Conservation (phyloP, 2,113 vertebrate species). For the Entelurus aequoreus region DNA sequence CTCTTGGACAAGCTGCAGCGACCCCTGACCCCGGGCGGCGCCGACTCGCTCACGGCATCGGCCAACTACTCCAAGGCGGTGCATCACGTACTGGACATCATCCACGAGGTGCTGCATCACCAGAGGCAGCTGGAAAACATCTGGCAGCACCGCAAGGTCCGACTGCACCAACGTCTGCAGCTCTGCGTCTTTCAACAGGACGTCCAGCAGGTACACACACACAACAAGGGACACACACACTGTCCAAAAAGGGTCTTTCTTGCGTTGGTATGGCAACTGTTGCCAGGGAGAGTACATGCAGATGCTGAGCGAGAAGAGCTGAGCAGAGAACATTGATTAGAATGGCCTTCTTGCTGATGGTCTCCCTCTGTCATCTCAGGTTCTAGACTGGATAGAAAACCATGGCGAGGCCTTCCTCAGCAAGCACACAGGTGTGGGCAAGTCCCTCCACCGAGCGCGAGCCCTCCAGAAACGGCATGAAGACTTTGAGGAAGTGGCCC, state of each 20-base stretch:
- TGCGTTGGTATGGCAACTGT: conserved; percentile 57
- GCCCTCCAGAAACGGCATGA: conserved; percentile 97
- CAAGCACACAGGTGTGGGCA: conserved; percentile 96
- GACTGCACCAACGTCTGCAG: conserved; percentile 94
- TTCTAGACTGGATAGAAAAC: conserved; percentile 99
- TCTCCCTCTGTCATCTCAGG: conserved; percentile 66
- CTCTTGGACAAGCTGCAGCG: conserved; percentile 95
- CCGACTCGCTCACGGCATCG: conserved; percentile 90
- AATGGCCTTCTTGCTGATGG: not conserved
- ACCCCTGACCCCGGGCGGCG: conserved; percentile 90
- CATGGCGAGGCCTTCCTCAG: conserved; percentile 98
- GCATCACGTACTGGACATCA: conserved; percentile 92
- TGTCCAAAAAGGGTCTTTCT: conserved; percentile 36
- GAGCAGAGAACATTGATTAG: not conserved
- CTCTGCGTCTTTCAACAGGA: conserved; percentile 98
- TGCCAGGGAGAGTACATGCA: conserved; percentile 51
- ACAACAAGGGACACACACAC: not conserved
- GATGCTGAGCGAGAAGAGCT: conserved; percentile 40
- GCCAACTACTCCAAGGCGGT: conserved; percentile 98
- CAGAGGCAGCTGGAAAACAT: conserved; percentile 97
- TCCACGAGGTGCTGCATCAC: conserved; percentile 96
- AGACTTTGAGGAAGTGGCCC: conserved; percentile 97
- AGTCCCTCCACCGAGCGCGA: conserved; percentile 93
- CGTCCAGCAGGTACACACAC: conserved; percentile 84
- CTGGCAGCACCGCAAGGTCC: conserved; percentile 98